Evolutionary conservation across 1,140 invertebrate species (phyloP).

Genomic region (Hirudo medicinalis): DNA sequence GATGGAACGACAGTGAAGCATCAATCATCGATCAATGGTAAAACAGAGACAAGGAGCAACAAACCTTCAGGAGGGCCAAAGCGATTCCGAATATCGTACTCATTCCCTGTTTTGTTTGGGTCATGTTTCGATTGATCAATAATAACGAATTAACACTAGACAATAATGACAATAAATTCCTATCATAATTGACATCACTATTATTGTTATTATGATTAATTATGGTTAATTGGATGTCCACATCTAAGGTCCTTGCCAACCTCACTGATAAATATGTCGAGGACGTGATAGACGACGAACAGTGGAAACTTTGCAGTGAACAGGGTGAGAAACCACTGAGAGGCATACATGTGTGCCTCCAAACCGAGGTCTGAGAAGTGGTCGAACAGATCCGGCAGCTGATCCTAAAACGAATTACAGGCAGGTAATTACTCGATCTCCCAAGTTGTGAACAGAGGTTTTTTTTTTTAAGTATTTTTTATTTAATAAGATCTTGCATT

Average conservation of each 20-base stretch:
- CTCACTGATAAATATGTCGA: conserved; percentile 75
- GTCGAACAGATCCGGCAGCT: conserved; percentile 69
- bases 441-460: not conserved
- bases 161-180: not conserved
- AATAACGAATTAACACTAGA: not conserved
- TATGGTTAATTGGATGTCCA: too few species aligned
- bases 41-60: not conserved
- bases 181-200: not conserved
- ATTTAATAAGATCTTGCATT: too few species aligned
- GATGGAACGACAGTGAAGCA: conserved; percentile 2
- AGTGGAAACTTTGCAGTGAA: conserved; percentile 97
- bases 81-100: conserved; percentile 92
- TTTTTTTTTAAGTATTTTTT: too few species aligned
- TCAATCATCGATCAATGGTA: conserved; percentile 2
- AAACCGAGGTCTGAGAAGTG: conserved; percentile 83
- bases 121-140: not conserved
- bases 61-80: conserved; percentile 71
- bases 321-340: conserved; percentile 96
- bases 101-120: conserved; percentile 53
- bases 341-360: conserved; percentile 97
- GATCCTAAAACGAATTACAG: conserved; percentile 51
- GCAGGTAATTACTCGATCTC: not conserved
- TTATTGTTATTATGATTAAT: not conserved
- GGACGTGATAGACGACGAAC: conserved; percentile 88
- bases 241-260: conserved; percentile 21